phyloP scores from a whole-genome alignment of 2,113 vertebrate genomes.

The Lepisosteus osseus region DNA sequence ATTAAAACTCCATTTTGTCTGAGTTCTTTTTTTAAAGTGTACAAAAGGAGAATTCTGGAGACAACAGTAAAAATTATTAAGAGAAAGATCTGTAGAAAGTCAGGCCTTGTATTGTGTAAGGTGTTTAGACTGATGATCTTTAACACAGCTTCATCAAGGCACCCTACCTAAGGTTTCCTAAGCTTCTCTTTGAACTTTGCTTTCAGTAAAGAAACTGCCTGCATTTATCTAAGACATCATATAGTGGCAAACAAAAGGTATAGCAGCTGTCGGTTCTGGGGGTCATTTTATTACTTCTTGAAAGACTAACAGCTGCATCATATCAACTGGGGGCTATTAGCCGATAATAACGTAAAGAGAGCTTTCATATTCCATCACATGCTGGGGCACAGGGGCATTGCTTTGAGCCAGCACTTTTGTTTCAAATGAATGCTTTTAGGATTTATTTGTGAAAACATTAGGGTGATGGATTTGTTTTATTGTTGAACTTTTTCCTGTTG shows the following conservation, averaged over 20 bases:
- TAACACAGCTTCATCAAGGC: background rate
- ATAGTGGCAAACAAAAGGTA: background rate
- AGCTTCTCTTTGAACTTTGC: too few relatives aligned
- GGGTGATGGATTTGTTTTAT: background rate
- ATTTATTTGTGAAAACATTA: background rate
- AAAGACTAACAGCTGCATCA: background rate
- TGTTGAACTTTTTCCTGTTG: too few relatives aligned
- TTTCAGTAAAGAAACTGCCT: too few relatives aligned
- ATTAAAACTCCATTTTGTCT: background rate
- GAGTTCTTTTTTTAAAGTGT: background rate
- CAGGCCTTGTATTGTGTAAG: background rate
- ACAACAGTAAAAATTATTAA: background rate
- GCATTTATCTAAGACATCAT: too few relatives aligned
- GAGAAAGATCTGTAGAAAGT: background rate
- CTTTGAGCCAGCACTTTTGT: background rate
- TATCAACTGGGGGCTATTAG: background rate
- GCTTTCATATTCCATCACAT: background rate
- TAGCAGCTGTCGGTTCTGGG: background rate
- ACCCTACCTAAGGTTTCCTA: background rate
- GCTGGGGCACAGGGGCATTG: background rate
- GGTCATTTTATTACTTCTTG: background rate
- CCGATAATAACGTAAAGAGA: background rate
- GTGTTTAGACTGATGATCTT: background rate
- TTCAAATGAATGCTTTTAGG: background rate
- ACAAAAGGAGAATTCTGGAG: background rate